Conservation (phyloP, 2,113 vertebrate species). For the Paramormyrops kingsleyae region DNA sequence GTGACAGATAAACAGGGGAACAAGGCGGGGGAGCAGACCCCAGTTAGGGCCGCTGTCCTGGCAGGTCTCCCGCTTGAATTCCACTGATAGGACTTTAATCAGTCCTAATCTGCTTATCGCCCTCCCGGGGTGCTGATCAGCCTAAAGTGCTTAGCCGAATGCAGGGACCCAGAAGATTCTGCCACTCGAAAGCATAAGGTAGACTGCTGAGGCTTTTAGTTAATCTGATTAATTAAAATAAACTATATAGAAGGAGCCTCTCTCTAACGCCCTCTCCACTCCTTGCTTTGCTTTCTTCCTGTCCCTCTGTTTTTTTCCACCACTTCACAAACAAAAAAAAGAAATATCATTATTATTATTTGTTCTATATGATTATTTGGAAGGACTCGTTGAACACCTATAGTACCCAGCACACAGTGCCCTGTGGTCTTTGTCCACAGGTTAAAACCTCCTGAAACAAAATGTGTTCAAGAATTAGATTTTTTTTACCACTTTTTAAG, state of each 20-base stretch:
- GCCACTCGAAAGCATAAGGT: constrained; percentile 57
- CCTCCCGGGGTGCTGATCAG: constrained; percentile 59
- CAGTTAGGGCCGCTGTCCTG: constrained; percentile 54
- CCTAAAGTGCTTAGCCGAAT: constrained; percentile 62
- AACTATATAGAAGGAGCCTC: constrained; percentile 41
- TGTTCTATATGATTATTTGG: not conserved
- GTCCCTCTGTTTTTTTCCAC: not conserved
- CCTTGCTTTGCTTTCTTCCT: not conserved
- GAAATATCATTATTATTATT: not conserved
- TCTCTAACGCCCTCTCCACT: not conserved
- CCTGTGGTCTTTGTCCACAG: not conserved
- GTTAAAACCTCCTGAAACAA: not conserved
- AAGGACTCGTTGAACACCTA: not conserved
- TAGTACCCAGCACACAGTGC: not conserved
- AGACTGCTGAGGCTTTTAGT: constrained; percentile 43
- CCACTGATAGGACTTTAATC: constrained; percentile 73
- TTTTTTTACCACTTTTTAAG: not conserved
- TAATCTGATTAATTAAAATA: constrained; percentile 58
- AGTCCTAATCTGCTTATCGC: constrained; percentile 71
- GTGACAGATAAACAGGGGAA: constrained; percentile 53
- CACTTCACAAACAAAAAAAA: not conserved
- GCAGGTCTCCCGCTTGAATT: constrained; percentile 62
- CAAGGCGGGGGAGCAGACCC: constrained; percentile 36
- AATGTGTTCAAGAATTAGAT: not conserved
- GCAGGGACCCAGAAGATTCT: constrained; percentile 54